Evolutionary conservation across 2,888 invertebrate genomes (phyloP).

Genomic region (Lochmaea crataegi): DNA sequence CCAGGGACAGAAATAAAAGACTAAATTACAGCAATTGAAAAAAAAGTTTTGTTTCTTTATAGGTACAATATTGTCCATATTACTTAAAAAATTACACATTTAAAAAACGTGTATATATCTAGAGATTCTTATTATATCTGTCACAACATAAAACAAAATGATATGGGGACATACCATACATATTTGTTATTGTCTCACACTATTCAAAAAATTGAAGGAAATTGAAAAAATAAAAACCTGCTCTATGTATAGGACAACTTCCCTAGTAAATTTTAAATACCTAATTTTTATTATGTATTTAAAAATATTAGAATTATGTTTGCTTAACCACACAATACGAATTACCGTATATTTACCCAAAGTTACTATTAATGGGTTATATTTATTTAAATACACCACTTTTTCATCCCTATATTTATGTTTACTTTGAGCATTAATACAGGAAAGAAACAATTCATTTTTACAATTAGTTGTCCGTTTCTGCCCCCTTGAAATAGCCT

Average conservation of each 20-base stretch:
- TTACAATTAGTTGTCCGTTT: not conserved
- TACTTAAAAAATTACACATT: not conserved
- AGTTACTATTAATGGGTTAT: no score
- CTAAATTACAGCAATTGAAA: constrained; percentile 1
- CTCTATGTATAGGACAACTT: no score
- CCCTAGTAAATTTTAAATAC: no score
- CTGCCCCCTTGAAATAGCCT: not conserved
- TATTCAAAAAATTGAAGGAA: no score
- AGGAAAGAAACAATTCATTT: not conserved
- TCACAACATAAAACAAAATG: not conserved
- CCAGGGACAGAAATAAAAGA: constrained; percentile 5
- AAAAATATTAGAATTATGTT: constrained; percentile 8
- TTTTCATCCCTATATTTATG: not conserved
- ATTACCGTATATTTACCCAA: constrained; percentile 5
- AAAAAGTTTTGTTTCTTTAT: not conserved
- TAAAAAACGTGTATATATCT: not conserved
- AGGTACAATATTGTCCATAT: not conserved
- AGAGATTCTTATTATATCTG: not conserved
- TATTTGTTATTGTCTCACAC: constrained; percentile 6
- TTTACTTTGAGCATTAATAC: not conserved
- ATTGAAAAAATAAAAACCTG: no score
- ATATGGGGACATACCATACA: not conserved
- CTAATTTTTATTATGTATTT: constrained; percentile 1
- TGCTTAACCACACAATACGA: not conserved
- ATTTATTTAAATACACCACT: not conserved